A percentile compares a stretch with the other conserved stretches of the same genome.
These are phyloP conservation scores for Acanthiza pusilla DNA, from an alignment of 2,797 vertebrate species.

Conservation along the genomic window DNA sequence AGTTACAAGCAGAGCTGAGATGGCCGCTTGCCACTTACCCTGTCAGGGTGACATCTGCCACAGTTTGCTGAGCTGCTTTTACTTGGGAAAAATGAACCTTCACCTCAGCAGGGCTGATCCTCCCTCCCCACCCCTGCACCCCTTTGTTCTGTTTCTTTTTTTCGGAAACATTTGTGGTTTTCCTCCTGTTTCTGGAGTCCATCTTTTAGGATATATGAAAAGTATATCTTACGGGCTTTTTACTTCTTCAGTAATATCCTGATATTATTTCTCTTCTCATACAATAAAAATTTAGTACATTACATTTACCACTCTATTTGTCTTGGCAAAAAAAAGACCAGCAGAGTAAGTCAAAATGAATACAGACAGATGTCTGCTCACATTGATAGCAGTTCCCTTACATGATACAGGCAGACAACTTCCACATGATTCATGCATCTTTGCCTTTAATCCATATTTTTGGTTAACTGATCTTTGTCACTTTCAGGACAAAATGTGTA, in stretches of 20 bases:
- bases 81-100: background rate
- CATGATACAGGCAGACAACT: background rate
- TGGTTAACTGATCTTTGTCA: background rate
- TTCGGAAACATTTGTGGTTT: background rate
- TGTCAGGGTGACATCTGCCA: constrained; percentile 55
- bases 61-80: background rate
- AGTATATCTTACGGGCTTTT: background rate
- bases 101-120: background rate
- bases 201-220: background rate
- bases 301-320: constrained; percentile 27
- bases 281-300: constrained; percentile 1
- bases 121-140: background rate
- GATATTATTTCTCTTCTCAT: background rate
- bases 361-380: background rate
- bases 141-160: background rate
- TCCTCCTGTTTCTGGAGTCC: background rate
- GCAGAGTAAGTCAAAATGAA: constrained; percentile 23
- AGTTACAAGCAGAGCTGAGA: constrained; percentile 37
- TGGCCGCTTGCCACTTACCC: constrained; percentile 21
- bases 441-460: background rate
- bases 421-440: background rate
- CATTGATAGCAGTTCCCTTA: background rate
- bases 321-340: constrained; percentile 25
- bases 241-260: background rate
- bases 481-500: background rate